These are phyloP conservation scores for Lycia hirtaria DNA, from an alignment of 2,888 invertebrate species.

Conservation along the genomic window DNA sequence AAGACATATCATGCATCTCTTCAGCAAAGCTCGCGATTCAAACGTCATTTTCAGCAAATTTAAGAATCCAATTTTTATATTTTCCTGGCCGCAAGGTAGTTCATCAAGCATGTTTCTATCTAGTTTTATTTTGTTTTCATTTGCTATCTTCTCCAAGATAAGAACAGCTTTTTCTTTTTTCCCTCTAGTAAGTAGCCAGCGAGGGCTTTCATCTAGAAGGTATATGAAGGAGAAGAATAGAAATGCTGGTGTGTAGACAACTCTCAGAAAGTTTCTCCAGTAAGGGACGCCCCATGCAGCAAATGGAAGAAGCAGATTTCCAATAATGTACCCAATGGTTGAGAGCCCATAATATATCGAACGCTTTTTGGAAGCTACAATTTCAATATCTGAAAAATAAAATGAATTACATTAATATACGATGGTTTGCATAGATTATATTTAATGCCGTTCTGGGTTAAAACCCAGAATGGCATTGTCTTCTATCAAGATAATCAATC, in stretches of 20 bases:
- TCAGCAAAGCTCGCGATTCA: conserved; percentile 58
- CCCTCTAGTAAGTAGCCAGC: conserved; percentile 91
- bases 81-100: conserved; percentile 42
- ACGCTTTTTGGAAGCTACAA: conserved; percentile 61
- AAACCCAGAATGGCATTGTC: too few species aligned
- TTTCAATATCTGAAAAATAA: conserved; percentile 73
- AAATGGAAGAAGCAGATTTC: conserved; percentile 53
- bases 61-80: conserved; percentile 49
- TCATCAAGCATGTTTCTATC: conserved; percentile 57
- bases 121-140: conserved; percentile 63
- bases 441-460: too few species aligned
- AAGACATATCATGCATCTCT: conserved; percentile 66
- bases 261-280: conserved; percentile 88
- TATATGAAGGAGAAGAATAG: conserved; percentile 88
- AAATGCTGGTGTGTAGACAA: conserved; percentile 88
- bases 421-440: too few species aligned
- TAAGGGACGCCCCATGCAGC: conserved; percentile 78
- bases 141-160: conserved; percentile 87
- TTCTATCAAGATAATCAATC: too few species aligned
- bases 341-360: conserved; percentile 58
- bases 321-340: conserved; percentile 55
- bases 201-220: conserved; percentile 89
- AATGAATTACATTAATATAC: too few species aligned
- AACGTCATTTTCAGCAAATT: conserved; percentile 62
- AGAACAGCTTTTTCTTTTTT: conserved; percentile 86